phyloP scores from a whole-genome alignment of 1,140 invertebrate genomes.

The Samia ricini region DNA sequence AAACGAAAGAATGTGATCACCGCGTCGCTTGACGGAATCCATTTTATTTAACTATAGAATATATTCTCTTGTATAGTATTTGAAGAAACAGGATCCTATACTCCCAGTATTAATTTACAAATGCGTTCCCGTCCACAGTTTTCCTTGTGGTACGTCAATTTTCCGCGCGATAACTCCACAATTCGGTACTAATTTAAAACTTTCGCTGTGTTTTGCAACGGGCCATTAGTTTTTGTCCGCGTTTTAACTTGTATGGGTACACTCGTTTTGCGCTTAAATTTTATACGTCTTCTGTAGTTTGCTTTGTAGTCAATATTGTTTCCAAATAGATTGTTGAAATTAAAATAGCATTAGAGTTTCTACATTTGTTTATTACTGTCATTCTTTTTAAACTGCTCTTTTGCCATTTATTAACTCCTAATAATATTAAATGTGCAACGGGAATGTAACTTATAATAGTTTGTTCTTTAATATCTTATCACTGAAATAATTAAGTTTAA shows the following conservation, averaged over 20 bases:
- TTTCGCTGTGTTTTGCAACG: constrained; percentile 46
- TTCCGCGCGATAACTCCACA: constrained; percentile 52
- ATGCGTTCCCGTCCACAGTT: constrained; percentile 12
- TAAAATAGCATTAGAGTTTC: neutral
- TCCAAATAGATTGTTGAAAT: neutral
- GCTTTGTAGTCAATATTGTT: neutral
- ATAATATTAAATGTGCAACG: no score
- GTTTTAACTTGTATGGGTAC: constrained; percentile 25
- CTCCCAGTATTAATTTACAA: neutral
- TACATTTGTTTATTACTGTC: neutral
- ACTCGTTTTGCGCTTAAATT: constrained; percentile 37
- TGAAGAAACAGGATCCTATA: neutral
- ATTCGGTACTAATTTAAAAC: constrained; percentile 65
- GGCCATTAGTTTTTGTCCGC: constrained; percentile 42
- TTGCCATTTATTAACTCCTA: neutral
- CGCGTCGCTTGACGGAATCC: no score
- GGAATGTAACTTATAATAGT: no score
- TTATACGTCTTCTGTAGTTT: constrained; percentile 9
- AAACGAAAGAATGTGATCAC: no score
- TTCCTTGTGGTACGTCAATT: constrained; percentile 47
- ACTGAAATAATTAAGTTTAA: no score
- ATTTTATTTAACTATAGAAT: no score
- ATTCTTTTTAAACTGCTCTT: neutral
- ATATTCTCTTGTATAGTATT: neutral
- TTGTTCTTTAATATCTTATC: no score